Conservation (phyloP, 1,140 invertebrate species). For the Aphelinus certus region DNA sequence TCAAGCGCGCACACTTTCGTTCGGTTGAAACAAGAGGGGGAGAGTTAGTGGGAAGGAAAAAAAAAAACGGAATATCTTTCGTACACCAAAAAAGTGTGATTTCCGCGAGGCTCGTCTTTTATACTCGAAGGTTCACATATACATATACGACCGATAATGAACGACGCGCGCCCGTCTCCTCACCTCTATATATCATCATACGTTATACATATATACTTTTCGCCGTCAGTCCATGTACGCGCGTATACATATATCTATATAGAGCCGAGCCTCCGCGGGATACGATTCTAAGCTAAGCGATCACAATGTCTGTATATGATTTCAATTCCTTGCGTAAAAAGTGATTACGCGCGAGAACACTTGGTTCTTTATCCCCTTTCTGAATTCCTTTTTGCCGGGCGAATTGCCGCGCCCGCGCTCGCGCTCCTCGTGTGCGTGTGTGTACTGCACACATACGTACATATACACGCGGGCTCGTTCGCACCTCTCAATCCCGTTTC, state of each 20-base stretch:
- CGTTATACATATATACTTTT: too few relatives aligned
- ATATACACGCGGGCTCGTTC: neutral
- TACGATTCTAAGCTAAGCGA: slow-evolving; percentile 30
- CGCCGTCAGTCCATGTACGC: too few relatives aligned
- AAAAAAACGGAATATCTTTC: too few relatives aligned
- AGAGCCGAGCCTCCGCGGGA: slow-evolving; percentile 3
- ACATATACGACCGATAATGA: neutral
- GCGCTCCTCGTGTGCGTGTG: neutral
- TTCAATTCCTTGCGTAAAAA: slow-evolving; percentile 40
- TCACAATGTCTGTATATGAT: slow-evolving; percentile 29
- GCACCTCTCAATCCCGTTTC: slow-evolving; percentile 21
- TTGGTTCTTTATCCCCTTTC: neutral
- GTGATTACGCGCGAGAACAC: slow-evolving; percentile 18
- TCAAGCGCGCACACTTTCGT: too few relatives aligned
- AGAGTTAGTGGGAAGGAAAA: too few relatives aligned
- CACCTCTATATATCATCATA: too few relatives aligned
- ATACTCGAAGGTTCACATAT: neutral
- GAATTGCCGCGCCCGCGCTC: too few relatives aligned
- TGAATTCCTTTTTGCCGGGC: neutral
- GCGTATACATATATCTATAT: neutral
- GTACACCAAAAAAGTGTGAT: too few relatives aligned
- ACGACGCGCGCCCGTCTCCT: too few relatives aligned
- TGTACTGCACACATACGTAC: neutral
- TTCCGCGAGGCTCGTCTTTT: neutral
- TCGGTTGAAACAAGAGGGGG: too few relatives aligned